Evolutionary conservation across 2,113 vertebrate species (phyloP).

Genomic region (Gallinago undulata): DNA sequence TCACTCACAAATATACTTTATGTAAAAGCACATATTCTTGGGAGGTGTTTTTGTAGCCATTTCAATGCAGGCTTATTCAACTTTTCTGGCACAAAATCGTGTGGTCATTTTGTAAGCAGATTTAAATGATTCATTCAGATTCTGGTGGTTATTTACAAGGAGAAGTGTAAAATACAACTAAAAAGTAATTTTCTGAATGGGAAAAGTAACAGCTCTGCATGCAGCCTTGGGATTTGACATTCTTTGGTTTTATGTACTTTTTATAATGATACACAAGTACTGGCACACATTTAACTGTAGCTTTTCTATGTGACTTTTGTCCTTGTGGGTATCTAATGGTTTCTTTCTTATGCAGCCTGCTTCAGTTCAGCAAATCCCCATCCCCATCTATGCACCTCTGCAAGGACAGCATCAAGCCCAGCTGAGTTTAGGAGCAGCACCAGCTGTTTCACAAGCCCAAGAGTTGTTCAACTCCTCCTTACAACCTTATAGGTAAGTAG

Average conservation of each 20-base stretch:
- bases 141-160: not conserved
- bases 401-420: slow-evolving; percentile 92
- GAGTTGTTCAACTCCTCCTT: slow-evolving; percentile 94
- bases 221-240: not conserved
- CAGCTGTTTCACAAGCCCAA: slow-evolving; percentile 93
- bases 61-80: not conserved
- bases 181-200: not conserved
- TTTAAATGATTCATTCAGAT: not conserved
- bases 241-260: not conserved
- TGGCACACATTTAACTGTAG: not conserved
- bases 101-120: not conserved
- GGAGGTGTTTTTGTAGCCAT: not conserved
- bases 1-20: not conserved
- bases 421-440: slow-evolving; percentile 86
- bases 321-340: not conserved
- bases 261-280: not conserved
- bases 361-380: slow-evolving; percentile 95
- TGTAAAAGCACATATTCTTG: not conserved
- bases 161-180: not conserved
- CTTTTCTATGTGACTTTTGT: not conserved
- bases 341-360: slow-evolving; percentile 75
- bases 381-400: slow-evolving; percentile 92
- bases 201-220: not conserved
- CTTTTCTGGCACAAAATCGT: not conserved
- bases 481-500: slow-evolving; percentile 88